A percentile compares a stretch with the other conserved stretches of the same genome.
These are phyloP conservation scores for Heterohyrax brucei DNA, from an alignment of 2,797 vertebrate genomes.

Conservation along the genomic window DNA sequence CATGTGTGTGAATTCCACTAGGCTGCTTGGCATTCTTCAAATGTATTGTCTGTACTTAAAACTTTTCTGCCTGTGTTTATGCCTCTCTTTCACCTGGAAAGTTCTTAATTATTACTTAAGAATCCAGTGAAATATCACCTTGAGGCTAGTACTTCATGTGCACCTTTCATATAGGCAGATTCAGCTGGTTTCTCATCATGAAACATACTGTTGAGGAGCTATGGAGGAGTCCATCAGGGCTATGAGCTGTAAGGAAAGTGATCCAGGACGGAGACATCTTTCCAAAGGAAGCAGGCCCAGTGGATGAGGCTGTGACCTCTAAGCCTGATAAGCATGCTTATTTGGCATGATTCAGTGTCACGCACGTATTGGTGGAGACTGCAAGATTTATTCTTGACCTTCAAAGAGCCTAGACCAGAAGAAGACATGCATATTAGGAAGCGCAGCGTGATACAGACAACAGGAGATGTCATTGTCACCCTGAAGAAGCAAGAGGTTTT, in stretches of 20 bases:
- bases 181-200: neutral
- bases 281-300: neutral
- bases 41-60: neutral
- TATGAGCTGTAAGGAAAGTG: neutral
- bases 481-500: neutral
- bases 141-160: neutral
- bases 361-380: neutral
- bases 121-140: neutral
- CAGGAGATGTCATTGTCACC: neutral
- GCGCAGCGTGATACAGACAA: neutral
- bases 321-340: neutral
- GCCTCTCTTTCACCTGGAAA: neutral
- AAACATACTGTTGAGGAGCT: neutral
- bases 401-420: neutral
- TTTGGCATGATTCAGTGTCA: neutral
- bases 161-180: neutral
- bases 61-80: neutral
- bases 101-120: neutral
- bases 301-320: neutral
- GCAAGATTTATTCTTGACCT: constrained; percentile 31
- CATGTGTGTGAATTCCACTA: neutral
- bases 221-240: neutral
- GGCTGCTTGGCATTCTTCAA: neutral
- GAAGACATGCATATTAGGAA: neutral
- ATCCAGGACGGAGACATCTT: neutral